A percentile compares a stretch with the other conserved stretches of the same genome.
Evolutionary conservation across 2,797 vertebrate species (phyloP).

Genomic region (Sebastes reedi): DNA sequence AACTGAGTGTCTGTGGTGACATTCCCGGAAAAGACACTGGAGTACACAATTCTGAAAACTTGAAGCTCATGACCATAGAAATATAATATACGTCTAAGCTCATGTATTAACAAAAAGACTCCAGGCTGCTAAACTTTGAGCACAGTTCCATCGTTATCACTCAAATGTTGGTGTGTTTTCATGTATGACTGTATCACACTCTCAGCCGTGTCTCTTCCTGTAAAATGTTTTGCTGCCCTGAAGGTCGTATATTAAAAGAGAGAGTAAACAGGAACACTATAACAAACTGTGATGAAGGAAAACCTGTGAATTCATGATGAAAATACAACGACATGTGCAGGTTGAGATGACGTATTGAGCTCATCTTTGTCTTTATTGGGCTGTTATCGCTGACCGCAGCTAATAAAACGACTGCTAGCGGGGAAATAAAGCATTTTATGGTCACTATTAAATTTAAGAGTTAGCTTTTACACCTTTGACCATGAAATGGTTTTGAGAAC

Average conservation of each 20-base stretch:
- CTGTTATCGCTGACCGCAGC: not conserved
- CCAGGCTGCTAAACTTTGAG: no score
- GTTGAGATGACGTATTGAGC: not conserved
- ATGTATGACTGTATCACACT: not conserved
- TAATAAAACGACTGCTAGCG: not conserved
- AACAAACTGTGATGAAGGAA: not conserved
- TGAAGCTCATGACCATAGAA: no score
- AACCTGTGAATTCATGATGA: not conserved
- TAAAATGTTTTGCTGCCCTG: not conserved
- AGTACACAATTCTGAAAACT: no score
- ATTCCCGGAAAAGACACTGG: no score
- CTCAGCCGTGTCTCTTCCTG: not conserved
- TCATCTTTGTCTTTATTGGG: not conserved
- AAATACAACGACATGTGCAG: not conserved
- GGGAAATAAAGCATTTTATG: constrained; percentile 8
- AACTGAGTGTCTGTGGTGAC: no score
- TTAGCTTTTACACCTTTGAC: not conserved
- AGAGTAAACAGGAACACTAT: not conserved
- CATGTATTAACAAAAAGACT: no score
- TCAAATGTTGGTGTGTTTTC: not conserved
- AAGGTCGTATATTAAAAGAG: not conserved
- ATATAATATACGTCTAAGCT: no score
- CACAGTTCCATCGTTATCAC: no score
- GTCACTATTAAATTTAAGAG: constrained; percentile 5
- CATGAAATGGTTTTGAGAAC: not conserved